Evolutionary conservation across 2,888 invertebrate species (phyloP), one percentile per base, ranked within the genome.

Genomic region (Gandaritis pyraliata): DNA sequence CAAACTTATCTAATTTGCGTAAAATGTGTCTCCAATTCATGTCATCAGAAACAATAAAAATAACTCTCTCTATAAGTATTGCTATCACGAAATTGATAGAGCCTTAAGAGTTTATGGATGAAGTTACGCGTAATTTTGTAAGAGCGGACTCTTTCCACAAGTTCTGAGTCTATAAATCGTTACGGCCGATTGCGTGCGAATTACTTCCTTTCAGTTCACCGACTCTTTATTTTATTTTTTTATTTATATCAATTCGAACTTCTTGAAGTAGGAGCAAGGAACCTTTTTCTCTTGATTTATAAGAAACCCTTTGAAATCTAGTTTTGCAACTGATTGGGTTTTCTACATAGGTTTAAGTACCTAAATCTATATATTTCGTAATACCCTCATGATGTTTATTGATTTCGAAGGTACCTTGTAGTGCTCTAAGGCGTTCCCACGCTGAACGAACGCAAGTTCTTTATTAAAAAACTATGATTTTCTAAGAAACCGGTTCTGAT

Each of bases 121-220:
- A 73, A 74, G 73, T 71, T 66, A 48, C 68, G 72, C 71, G 72
- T 77, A 77, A 73, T 73, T 74, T 78, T 72, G 69, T 71, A 68
- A 71, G 70, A 68, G 73, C 72, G 61, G 70, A 75, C 67, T 71
- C 75, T 76, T 78, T 78, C 76, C 78, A 70, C 72, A 76, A 83
- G 78, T 85, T 83, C 76, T 79, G 72, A 74, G 73, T 72, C 81
- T 69, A 83, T 84, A 84, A 86, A 85, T 83, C 82, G 78, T 76
- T 79, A 80, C 77, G 80, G 75, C 65, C 78, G 83, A 84, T 83
- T 84, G 79, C 80, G 78, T 80, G 78, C 74, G 78, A 84, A 83
- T 82, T 81, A 83, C 82, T 81, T 77, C 71, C 74, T 71, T 64
- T 62, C 70, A 81, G 81, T 81, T 82, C 77, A 76, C 75, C 67